Percentiles rank a stretch among this genome's conserved stretches.
These are phyloP conservation scores for Stenolophus ochropezus DNA, from an alignment of 2,888 invertebrate genomes.

Conservation along the genomic window DNA sequence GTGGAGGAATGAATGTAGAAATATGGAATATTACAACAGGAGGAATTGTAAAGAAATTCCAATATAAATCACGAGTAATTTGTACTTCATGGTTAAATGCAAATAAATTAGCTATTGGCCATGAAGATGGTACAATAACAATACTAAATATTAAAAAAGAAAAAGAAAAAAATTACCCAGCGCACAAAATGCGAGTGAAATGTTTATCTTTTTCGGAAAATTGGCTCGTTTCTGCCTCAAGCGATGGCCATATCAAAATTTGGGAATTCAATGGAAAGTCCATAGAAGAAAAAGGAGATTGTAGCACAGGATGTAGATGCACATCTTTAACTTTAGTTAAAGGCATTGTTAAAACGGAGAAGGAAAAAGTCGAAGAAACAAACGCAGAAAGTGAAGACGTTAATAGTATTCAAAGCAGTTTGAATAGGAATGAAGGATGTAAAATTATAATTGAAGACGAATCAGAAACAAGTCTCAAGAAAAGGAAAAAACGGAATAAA, in stretches of 20 bases:
- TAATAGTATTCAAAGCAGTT: too few relatives aligned
- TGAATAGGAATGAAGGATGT: conserved; percentile 74
- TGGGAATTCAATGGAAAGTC: conserved; percentile 75
- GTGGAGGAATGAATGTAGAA: conserved; percentile 83
- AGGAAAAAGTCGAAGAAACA: conserved; percentile 55
- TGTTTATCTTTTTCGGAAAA: conserved; percentile 77
- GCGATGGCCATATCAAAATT: conserved; percentile 86
- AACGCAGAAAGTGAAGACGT: conserved; percentile 55
- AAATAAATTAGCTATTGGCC: conserved; percentile 80
- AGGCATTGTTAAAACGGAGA: conserved; percentile 68
- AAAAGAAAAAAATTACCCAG: conserved; percentile 73
- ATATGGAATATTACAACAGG: conserved; percentile 89
- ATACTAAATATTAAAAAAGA: conserved; percentile 76
- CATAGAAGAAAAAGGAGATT: conserved; percentile 76
- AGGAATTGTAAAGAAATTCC: conserved; percentile 80
- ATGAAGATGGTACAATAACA: conserved; percentile 83
- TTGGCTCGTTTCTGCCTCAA: conserved; percentile 82
- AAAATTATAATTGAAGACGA: conserved; percentile 72
- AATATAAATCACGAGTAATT: conserved; percentile 82
- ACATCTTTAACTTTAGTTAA: conserved; percentile 81
- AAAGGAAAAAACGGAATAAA: conserved; percentile 69
- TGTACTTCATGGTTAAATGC: conserved; percentile 82
- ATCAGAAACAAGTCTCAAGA: conserved; percentile 68
- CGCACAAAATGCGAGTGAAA: conserved; percentile 82
- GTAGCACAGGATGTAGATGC: conserved; percentile 82